Evolutionary conservation across 2,113 vertebrate genomes (phyloP), one percentile per base, ranked within the genome.

Genomic region (Charadrius vociferus): DNA sequence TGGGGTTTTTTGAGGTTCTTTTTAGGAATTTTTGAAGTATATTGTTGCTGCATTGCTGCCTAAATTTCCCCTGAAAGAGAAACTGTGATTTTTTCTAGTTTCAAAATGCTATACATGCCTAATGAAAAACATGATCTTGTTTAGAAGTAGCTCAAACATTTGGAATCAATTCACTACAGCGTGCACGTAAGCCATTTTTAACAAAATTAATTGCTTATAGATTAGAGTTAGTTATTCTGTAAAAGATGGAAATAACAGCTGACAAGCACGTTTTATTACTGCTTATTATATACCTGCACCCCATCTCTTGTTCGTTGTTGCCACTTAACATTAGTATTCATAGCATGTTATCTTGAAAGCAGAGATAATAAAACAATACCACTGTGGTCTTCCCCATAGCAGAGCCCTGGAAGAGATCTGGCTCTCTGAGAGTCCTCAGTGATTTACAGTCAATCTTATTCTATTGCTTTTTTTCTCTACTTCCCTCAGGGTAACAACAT

Each of bases 321-420:
- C 26, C 50, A 58, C 16, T 67, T 67, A 53, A 71, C 43, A 95
- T 97, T 95, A 90, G 84, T 90, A 97, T 97, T 96, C 91, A 73
- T 61, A 78, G 32, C 47, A 87, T n/a, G n/a, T 19, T 68, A 36
- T 52, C 43, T 86, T 78, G 66, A 87, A 96, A 94, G 75, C 45
- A 77, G 27, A 94, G 80, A 74, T 95, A 93, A 96, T 96, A 94
- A 95, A 96, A 95, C 70, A 90, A 88, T 82, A 82, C 49, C 39
- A 62, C 80, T 73, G 47, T 91, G 73, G 87, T 93, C 91, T 82
- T 96, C 73, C 81, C 58, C 80, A 53, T 63, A 85, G 34, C 66
- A 93, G 50, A 96, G 53, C 52, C 58, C 59, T 94, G 93, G 14
- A 82, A 97, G 66, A 73, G 47, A 92, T 92, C 82, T 58, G 53